Percentiles rank a stretch among this genome's conserved stretches.
phyloP scores from a whole-genome alignment of 2,888 invertebrate species.

The Mythimna loreyi region DNA sequence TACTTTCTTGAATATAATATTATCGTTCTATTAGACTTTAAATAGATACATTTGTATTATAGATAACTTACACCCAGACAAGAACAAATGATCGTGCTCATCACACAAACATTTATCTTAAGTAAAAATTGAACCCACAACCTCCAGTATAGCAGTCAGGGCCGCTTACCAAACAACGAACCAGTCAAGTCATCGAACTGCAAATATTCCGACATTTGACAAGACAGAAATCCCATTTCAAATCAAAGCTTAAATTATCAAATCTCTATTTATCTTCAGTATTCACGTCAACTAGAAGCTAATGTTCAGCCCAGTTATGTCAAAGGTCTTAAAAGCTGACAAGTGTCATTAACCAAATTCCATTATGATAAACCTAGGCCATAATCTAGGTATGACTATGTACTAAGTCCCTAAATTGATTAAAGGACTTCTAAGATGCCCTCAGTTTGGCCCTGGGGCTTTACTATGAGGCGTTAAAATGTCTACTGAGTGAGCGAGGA shows the following conservation, averaged over 20 bases:
- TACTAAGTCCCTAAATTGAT: constrained; percentile 55
- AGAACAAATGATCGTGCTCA: too few species aligned
- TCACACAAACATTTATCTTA: too few species aligned
- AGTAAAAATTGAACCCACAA: too few species aligned
- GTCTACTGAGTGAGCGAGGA: too few species aligned
- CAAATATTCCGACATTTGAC: neutral
- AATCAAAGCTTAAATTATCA: neutral
- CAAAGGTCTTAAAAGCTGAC: constrained; percentile 19
- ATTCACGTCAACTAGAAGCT: constrained; percentile 7
- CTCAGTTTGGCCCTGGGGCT: constrained; percentile 9
- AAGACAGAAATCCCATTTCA: neutral
- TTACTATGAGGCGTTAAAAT: too few species aligned
- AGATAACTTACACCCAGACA: too few species aligned
- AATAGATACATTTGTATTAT: too few species aligned
- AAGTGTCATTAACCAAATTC: constrained; percentile 17
- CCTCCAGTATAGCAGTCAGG: too few species aligned
- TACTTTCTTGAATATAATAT: too few species aligned
- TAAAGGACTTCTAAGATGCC: constrained; percentile 37
- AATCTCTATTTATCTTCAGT: constrained; percentile 11
- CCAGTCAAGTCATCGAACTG: too few species aligned
- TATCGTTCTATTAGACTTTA: too few species aligned
- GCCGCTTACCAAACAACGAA: too few species aligned
- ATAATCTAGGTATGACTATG: constrained; percentile 3
- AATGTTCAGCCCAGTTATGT: constrained; percentile 12
- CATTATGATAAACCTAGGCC: constrained; percentile 11